These are phyloP conservation scores for Dexiosoma caninum DNA, from an alignment of 2,888 invertebrate genomes.

Conservation along the genomic window DNA sequence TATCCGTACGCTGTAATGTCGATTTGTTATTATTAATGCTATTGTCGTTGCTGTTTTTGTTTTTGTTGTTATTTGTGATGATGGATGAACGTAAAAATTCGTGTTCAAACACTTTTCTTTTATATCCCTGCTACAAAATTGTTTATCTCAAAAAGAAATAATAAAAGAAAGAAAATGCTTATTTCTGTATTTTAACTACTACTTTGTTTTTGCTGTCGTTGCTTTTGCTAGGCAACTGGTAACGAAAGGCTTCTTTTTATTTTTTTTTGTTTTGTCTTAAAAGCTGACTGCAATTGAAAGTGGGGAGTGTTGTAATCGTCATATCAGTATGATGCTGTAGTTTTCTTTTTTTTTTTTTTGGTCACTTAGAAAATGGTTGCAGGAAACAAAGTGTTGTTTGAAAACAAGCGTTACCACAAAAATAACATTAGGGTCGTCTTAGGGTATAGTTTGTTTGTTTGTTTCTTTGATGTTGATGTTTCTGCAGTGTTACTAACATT, in stretches of 20 bases:
- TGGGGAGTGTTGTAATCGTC: constrained; percentile 57
- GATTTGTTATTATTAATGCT: constrained; percentile 50
- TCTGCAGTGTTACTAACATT: constrained; percentile 2
- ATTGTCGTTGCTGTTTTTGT: constrained; percentile 28
- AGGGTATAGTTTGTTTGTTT: constrained; percentile 30
- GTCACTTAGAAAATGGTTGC: constrained; percentile 52
- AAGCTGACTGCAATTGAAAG: constrained; percentile 53
- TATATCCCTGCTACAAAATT: constrained; percentile 50
- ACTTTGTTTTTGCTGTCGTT: not conserved
- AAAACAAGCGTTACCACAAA: constrained; percentile 3
- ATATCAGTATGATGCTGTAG: constrained; percentile 51
- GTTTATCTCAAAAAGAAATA: constrained; percentile 47
- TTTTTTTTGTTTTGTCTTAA: not conserved
- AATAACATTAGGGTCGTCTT: constrained; percentile 56
- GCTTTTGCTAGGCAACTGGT: constrained; percentile 8
- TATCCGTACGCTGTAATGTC: constrained; percentile 36
- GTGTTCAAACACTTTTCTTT: constrained; percentile 65
- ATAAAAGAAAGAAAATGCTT: too few relatives aligned
- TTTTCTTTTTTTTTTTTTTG: constrained; percentile 27
- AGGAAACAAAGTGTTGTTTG: constrained; percentile 7
- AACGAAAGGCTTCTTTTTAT: constrained; percentile 22
- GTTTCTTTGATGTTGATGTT: constrained; percentile 8
- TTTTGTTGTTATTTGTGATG: constrained; percentile 56
- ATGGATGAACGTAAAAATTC: constrained; percentile 65
- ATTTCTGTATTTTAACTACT: too few relatives aligned